These are phyloP conservation scores for Paguma larvata DNA, from an alignment of 2,797 vertebrate genomes.

Conservation along the genomic window DNA sequence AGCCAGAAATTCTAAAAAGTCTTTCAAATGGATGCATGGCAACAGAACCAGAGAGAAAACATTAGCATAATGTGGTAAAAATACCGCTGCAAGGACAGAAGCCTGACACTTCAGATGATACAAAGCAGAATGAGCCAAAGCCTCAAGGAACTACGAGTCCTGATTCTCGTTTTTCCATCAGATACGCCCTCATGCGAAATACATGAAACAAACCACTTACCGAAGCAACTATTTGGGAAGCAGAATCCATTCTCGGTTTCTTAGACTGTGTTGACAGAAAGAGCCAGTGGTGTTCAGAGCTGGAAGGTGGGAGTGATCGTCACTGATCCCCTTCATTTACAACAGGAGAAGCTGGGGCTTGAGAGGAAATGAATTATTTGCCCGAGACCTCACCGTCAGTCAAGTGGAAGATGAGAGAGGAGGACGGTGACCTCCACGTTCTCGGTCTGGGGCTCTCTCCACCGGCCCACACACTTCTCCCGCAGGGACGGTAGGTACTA, in stretches of 20 bases:
- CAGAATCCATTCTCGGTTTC: constrained; percentile 17
- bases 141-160: background rate
- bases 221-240: constrained; percentile 12
- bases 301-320: background rate
- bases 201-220: background rate
- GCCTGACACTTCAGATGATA: background rate
- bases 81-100: constrained; percentile 23
- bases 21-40: constrained; percentile 53
- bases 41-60: constrained; percentile 54
- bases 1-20: constrained; percentile 55
- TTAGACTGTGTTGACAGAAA: constrained; percentile 13
- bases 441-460: background rate
- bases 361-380: constrained; percentile 10
- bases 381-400: background rate
- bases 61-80: constrained; percentile 43
- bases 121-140: background rate
- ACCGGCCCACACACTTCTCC: background rate
- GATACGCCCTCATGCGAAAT: background rate
- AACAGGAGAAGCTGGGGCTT: background rate
- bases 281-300: background rate
- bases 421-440: background rate
- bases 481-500: background rate
- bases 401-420: background rate
- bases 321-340: background rate
- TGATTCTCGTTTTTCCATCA: constrained; percentile 8